Base-by-base conservation (phyloP, 1,140 invertebrate genomes). In the Diorhabda sublineata region DNA sequence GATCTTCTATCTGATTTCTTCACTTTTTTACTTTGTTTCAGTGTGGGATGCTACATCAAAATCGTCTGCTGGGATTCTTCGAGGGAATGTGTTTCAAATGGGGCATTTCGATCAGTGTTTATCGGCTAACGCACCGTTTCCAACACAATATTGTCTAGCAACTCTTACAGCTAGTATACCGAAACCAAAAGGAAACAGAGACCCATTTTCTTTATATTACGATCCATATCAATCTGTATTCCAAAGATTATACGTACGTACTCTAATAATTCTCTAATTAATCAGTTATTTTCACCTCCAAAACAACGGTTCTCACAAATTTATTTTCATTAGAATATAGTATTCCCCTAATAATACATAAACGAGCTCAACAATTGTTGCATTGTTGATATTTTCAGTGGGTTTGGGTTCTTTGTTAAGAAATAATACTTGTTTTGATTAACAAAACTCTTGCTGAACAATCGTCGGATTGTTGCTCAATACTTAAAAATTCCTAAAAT, bases 101-200 rank as follows among this genome's bases (percentile, higher is more conserved):
- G 87, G 87, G 1, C 86, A 89, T 76, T 89, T 85, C 71, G 87
- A 89, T 69, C 85, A 89, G 74, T 89, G 87, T 63, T 73, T 88
- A 26, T 73, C 79, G 9, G 80, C 80, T 2, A 79, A 84, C 45
- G 78, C 79, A 2, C 83, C 83, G 2, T 81, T 86, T 47, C 76
- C 77, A 47, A 83, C 83, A 0, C 83, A 86, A 76, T 87, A 87
- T 74, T 88, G 86, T 75, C 74, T 87, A 9, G 83, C 83, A 3
- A 81, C 84, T 5, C 77, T 86, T 8, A 66, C 75, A 68, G 58
- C 77, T 77, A 58, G 81, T 78, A 68, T 82, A 74, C 77, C 79
- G 69, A 26, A 76, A 81, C 59, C 81, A 81, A 68, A 76, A 72
- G 44, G 42, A 9, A 61, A 69, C 73, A 76, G 76, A 41, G 83